phyloP scores from a whole-genome alignment of 1,140 invertebrate species.

The Heliothis virescens region DNA sequence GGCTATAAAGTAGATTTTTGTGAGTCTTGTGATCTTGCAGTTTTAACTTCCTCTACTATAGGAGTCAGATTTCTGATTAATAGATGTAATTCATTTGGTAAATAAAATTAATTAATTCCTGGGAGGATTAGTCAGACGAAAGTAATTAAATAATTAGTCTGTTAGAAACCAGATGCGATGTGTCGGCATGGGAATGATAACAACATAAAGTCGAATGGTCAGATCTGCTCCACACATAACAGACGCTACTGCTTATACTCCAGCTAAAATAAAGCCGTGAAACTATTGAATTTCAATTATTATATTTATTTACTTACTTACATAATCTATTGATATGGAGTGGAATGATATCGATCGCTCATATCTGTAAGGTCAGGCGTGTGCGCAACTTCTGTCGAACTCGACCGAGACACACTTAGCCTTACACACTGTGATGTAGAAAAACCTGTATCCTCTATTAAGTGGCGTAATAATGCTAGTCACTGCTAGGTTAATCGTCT shows the following conservation, averaged over 20 bases:
- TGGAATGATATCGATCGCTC: constrained; percentile 31
- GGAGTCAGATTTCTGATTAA: no score
- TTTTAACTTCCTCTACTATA: no score
- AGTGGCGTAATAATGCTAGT: constrained; percentile 33
- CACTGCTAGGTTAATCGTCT: constrained; percentile 7
- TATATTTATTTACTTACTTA: constrained; percentile 30
- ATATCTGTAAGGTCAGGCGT: constrained; percentile 41
- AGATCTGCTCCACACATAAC: no score
- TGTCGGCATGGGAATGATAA: no score
- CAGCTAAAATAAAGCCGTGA: background rate
- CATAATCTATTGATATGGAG: constrained; percentile 35
- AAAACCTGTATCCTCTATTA: constrained; percentile 33
- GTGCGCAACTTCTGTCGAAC: constrained; percentile 1
- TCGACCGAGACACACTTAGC: constrained; percentile 37
- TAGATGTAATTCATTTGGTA: no score
- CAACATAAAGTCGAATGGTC: no score
- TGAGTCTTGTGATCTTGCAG: no score
- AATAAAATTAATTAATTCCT: no score
- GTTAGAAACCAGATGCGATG: no score
- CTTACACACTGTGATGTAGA: constrained; percentile 19
- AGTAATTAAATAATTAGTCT: no score
- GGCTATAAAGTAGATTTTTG: no score
- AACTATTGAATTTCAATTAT: background rate
- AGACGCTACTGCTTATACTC: background rate
- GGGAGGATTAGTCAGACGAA: no score